Evolutionary conservation across 2,113 vertebrate genomes (phyloP).

Genomic region (Gymnocephalus cernua): DNA sequence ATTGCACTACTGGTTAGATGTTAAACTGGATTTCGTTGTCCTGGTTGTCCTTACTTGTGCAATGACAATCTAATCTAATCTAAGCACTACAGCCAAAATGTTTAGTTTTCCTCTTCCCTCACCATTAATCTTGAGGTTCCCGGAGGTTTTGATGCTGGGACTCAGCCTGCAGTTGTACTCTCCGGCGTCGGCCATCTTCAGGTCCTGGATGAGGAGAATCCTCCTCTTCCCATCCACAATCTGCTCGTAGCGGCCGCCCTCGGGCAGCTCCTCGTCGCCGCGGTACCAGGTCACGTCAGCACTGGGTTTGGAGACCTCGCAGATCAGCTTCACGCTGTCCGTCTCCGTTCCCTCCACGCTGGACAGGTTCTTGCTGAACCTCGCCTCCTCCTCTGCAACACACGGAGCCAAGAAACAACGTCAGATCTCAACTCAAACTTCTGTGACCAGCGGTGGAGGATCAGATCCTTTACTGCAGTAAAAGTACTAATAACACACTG

Average conservation of each 20-base stretch:
- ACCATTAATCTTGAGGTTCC: conserved; percentile 94
- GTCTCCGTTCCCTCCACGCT: conserved; percentile 94
- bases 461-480: too few relatives aligned
- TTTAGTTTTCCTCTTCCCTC: conserved; percentile 4
- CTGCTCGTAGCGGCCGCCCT: conserved; percentile 93
- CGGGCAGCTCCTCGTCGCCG: conserved; percentile 92
- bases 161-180: conserved; percentile 93
- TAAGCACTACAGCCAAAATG: too few relatives aligned
- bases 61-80: too few relatives aligned
- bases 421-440: not conserved
- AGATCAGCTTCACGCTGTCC: conserved; percentile 93
- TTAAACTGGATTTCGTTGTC: too few relatives aligned
- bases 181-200: conserved; percentile 88
- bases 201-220: conserved; percentile 92
- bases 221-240: conserved; percentile 92
- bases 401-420: not conserved
- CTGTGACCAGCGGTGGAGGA: too few relatives aligned
- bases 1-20: too few relatives aligned
- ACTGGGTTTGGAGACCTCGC: conserved; percentile 95
- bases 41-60: too few relatives aligned
- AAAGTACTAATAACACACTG: too few relatives aligned
- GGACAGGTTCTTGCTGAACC: conserved; percentile 95
- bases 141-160: conserved; percentile 87
- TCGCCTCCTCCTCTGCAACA: conserved; percentile 92
- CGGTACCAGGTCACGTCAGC: conserved; percentile 94